Evolutionary conservation across 2,888 invertebrate genomes (phyloP).

Genomic region (Thymelicus sylvestris): DNA sequence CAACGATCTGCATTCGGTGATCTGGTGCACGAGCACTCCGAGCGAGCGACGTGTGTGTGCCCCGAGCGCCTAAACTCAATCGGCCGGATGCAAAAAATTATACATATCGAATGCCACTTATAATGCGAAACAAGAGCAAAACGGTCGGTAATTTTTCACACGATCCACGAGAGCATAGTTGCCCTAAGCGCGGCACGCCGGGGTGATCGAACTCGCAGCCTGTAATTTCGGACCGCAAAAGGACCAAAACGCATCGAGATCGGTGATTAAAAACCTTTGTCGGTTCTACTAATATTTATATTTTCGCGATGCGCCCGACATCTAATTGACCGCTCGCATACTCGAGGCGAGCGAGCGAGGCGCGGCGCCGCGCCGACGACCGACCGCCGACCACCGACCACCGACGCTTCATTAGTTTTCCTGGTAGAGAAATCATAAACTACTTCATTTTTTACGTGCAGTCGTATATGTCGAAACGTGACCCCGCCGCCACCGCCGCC

Average conservation of each 20-base stretch:
- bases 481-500: constrained; percentile 55
- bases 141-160: constrained; percentile 81
- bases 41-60: constrained; percentile 45
- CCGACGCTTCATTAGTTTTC: constrained; percentile 80
- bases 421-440: constrained; percentile 79
- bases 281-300: constrained; percentile 86
- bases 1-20: constrained; percentile 41
- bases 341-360: constrained; percentile 69
- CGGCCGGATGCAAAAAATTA: constrained; percentile 74
- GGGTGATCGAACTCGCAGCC: constrained; percentile 82
- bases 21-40: constrained; percentile 33
- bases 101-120: constrained; percentile 78
- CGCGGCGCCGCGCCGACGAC: constrained; percentile 73
- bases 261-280: constrained; percentile 85
- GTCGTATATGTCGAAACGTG: constrained; percentile 72
- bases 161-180: constrained; percentile 79
- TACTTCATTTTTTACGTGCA: constrained; percentile 69
- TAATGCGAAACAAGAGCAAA: constrained; percentile 78
- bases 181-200: constrained; percentile 79
- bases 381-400: constrained; percentile 60
- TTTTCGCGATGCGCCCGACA: constrained; percentile 82
- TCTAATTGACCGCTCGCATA: constrained; percentile 80
- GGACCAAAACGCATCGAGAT: constrained; percentile 79
- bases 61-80: constrained; percentile 55
- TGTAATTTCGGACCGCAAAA: constrained; percentile 85